Conservation (phyloP, 2,797 vertebrate species). For the Molossus molossus region DNA sequence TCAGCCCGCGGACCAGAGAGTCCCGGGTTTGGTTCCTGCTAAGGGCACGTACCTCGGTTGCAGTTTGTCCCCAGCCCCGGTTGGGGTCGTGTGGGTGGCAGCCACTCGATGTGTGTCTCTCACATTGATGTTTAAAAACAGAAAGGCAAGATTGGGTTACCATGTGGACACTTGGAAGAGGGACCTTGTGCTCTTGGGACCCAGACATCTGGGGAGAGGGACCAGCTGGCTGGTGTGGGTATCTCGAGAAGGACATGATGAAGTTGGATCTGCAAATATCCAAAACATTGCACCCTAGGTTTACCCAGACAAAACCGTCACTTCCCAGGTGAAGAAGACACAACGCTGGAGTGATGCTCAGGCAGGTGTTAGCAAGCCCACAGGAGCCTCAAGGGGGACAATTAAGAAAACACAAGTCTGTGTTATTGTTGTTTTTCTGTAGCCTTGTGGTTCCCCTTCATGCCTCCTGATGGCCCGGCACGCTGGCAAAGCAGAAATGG, state of each 20-base stretch:
- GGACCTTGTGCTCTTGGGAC: too few relatives aligned
- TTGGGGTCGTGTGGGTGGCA: too few relatives aligned
- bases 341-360: neutral
- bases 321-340: neutral
- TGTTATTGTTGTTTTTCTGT: neutral
- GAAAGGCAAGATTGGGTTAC: neutral
- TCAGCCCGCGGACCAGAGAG: too few relatives aligned
- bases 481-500: neutral
- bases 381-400: neutral
- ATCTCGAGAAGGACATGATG: neutral
- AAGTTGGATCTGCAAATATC: neutral
- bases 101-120: too few relatives aligned
- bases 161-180: neutral
- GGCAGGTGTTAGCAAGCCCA: neutral
- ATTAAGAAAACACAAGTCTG: neutral
- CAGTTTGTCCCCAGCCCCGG: too few relatives aligned
- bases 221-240: rapidly evolving
- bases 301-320: neutral
- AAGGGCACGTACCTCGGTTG: too few relatives aligned
- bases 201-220: neutral
- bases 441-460: neutral
- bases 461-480: neutral
- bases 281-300: neutral
- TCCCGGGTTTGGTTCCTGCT: too few relatives aligned
- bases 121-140: neutral